Evolutionary conservation across 2,113 vertebrate genomes (phyloP).

Genomic region (Dasyornis broadbenti): DNA sequence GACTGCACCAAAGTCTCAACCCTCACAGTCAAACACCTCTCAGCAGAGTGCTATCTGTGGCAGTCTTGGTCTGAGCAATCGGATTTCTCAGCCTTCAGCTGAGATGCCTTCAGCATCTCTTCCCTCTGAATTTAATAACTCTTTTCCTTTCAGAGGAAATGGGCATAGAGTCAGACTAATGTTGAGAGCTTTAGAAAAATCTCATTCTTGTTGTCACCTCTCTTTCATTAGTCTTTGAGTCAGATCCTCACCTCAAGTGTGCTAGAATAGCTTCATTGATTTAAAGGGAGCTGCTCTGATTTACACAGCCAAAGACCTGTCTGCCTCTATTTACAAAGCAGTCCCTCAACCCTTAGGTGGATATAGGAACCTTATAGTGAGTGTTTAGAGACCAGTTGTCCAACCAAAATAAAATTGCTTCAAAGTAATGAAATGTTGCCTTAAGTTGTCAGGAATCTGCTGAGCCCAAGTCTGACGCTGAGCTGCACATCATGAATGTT

Average conservation of each 20-base stretch:
- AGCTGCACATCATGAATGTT: rapidly evolving
- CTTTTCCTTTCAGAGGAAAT: neutral
- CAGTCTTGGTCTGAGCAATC: neutral
- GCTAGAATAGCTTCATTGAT: neutral
- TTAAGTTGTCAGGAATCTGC: neutral
- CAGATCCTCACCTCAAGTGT: neutral
- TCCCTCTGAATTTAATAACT: neutral
- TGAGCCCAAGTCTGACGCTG: neutral
- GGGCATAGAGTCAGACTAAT: neutral
- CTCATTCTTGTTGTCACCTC: neutral
- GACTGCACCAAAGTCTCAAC: neutral
- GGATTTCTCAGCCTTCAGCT: neutral
- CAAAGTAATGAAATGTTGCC: neutral
- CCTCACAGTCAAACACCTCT: neutral
- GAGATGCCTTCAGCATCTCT: too few species aligned
- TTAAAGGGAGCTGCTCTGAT: neutral
- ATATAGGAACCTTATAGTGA: neutral
- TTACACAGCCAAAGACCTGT: neutral
- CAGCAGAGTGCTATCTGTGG: neutral
- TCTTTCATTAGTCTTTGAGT: neutral
- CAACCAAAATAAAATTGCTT: neutral
- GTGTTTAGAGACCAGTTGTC: neutral
- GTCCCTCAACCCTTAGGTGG: neutral
- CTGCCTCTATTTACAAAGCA: neutral
- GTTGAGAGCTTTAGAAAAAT: neutral